Evolutionary conservation across 2,888 invertebrate genomes (phyloP).

Genomic region (Hoplodrina ambigua): DNA sequence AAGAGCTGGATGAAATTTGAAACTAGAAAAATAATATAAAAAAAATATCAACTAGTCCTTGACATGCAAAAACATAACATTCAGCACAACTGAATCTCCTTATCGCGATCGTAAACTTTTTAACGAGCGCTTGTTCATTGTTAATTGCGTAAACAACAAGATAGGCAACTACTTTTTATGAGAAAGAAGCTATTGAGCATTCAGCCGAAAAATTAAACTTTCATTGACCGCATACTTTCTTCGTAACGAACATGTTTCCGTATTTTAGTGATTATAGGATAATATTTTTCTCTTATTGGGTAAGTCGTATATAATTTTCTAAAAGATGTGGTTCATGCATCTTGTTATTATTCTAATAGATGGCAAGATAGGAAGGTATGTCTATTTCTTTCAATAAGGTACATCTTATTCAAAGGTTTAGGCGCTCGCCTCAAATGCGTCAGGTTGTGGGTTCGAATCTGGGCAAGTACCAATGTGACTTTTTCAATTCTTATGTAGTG

Average conservation of each 20-base stretch:
- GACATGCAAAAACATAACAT: conserved; percentile 51
- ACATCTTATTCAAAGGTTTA: too few relatives aligned
- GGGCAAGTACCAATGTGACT: too few relatives aligned
- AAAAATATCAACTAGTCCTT: conserved; percentile 30
- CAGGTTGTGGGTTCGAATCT: too few relatives aligned
- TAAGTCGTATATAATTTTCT: conserved; percentile 51
- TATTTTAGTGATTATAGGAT: conserved; percentile 52
- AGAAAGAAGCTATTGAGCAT: conserved; percentile 67
- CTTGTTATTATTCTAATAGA: too few relatives aligned
- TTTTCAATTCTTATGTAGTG: too few relatives aligned
- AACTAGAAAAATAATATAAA: not conserved
- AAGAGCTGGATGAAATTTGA: not conserved
- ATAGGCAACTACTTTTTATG: conserved; percentile 63
- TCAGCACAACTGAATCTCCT: conserved; percentile 54
- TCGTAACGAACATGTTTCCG: conserved; percentile 54
- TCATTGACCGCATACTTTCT: conserved; percentile 42
- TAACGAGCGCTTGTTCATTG: conserved; percentile 84
- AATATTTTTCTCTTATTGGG: conserved; percentile 62
- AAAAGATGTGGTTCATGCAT: not conserved
- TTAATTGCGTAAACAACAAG: conserved; percentile 75
- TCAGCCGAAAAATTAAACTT: conserved; percentile 78
- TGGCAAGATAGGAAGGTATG: too few relatives aligned
- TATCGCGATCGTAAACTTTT: conserved; percentile 69
- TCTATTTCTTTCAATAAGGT: too few relatives aligned
- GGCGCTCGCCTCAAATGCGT: too few relatives aligned